phyloP scores from a whole-genome alignment of 2,797 vertebrate genomes.

The Chaetophractus vellerosus region DNA sequence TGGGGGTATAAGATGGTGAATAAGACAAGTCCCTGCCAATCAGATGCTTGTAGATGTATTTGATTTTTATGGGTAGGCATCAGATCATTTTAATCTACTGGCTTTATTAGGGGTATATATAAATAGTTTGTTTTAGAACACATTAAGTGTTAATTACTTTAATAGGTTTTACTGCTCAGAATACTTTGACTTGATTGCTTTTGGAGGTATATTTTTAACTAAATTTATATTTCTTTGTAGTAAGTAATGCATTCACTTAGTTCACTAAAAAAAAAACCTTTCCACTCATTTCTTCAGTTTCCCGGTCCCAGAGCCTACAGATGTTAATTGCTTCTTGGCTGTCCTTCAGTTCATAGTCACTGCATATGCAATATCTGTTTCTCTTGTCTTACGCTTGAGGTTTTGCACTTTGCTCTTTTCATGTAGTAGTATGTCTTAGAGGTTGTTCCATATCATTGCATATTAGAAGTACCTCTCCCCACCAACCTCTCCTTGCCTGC shows the following conservation, averaged over 20 bases:
- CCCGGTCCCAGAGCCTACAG: not conserved
- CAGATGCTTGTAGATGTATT: not conserved
- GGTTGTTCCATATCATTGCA: not conserved
- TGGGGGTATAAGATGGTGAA: not conserved
- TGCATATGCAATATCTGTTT: not conserved
- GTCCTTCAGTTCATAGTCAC: not conserved
- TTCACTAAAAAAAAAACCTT: not conserved
- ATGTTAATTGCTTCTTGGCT: not conserved
- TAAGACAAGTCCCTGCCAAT: not conserved
- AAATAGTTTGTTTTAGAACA: not conserved
- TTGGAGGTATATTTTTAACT: constrained; percentile 18
- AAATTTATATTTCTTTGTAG: not conserved
- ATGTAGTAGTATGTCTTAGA: not conserved
- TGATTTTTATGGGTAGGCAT: not conserved
- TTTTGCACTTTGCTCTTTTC: not conserved
- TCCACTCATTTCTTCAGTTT: not conserved
- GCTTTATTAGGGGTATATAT: not conserved
- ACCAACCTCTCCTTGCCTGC: not conserved
- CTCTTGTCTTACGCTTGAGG: not conserved
- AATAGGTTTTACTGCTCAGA: not conserved
- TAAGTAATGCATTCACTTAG: not conserved
- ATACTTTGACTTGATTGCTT: not conserved
- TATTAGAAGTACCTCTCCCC: not conserved
- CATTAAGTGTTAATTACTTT: not conserved
- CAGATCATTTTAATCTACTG: not conserved